Evolutionary conservation across 2,113 vertebrate genomes (phyloP).

Genomic region (Orientallactaga bullata): DNA sequence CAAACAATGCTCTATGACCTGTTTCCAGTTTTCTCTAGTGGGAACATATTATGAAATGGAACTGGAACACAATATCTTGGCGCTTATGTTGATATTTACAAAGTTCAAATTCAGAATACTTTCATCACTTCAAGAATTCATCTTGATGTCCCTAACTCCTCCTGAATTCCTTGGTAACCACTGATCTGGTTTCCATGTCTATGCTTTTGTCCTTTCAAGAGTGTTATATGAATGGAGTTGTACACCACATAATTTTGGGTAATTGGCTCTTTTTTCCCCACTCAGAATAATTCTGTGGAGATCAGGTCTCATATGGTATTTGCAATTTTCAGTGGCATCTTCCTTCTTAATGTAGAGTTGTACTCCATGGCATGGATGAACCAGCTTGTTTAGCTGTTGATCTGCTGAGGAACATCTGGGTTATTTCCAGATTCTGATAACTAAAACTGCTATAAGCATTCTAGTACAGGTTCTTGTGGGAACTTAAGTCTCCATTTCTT

Average conservation of each 20-base stretch:
- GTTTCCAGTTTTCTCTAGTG: background rate
- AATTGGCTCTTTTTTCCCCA: background rate
- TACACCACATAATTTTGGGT: background rate
- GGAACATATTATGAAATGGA: background rate
- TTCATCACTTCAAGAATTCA: background rate
- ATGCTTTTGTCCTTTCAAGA: constrained; percentile 49
- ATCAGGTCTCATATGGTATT: background rate
- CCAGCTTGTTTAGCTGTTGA: constrained; percentile 3
- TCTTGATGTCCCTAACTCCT: too few species aligned
- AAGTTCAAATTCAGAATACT: background rate
- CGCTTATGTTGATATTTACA: background rate
- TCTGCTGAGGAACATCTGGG: background rate
- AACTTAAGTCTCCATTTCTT: constrained; percentile 24
- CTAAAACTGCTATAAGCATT: constrained; percentile 42
- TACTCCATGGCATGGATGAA: background rate
- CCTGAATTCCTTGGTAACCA: background rate
- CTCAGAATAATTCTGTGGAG: background rate
- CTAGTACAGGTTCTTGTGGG: background rate
- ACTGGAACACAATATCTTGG: background rate
- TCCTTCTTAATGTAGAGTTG: background rate
- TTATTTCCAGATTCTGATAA: constrained; percentile 5
- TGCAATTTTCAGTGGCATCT: background rate
- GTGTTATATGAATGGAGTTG: background rate
- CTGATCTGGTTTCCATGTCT: background rate
- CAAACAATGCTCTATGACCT: background rate